phyloP scores from a whole-genome alignment of 2,888 invertebrate species.

The Poecilus cupreus region DNA sequence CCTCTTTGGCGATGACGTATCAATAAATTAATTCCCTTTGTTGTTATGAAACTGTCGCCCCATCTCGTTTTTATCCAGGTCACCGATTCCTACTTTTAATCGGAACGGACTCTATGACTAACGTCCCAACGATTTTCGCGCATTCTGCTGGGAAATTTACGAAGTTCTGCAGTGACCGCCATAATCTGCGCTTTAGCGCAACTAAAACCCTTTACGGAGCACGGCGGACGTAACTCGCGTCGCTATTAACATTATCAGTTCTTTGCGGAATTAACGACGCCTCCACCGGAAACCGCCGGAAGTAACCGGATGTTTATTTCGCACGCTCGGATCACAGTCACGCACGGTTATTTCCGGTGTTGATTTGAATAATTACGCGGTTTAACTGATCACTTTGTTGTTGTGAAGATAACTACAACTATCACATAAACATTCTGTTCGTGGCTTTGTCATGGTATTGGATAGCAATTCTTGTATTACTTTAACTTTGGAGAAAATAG shows the following conservation, averaged over 20 bases:
- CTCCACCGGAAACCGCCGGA: not conserved
- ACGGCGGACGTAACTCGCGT: not conserved
- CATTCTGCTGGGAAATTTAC: slow-evolving; percentile 23
- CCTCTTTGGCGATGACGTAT: not conserved
- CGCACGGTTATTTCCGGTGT: slow-evolving; percentile 1
- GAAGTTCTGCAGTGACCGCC: slow-evolving; percentile 25
- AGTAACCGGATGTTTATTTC: slow-evolving; percentile 18
- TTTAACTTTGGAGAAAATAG: no score
- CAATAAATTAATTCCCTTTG: slow-evolving; percentile 1
- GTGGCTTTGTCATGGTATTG: no score
- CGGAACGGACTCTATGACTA: slow-evolving; percentile 18
- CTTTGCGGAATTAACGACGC: slow-evolving; percentile 31
- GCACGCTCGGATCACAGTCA: slow-evolving; percentile 1
- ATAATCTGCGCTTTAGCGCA: slow-evolving; percentile 24
- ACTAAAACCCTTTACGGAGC: slow-evolving; percentile 1
- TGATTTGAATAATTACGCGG: slow-evolving; percentile 28
- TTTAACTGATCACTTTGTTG: not conserved
- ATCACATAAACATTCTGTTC: no score
- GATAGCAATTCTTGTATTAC: no score
- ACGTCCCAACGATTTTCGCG: slow-evolving; percentile 4
- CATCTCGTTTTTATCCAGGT: slow-evolving; percentile 16
- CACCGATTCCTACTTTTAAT: slow-evolving; percentile 34
- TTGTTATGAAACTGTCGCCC: slow-evolving; percentile 21
- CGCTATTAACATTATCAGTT: slow-evolving; percentile 40
- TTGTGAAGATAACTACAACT: not conserved